Percentiles rank a stretch among this genome's conserved stretches.
phyloP scores from a whole-genome alignment of 1,140 invertebrate species.

The Gryllus bimaculatus region DNA sequence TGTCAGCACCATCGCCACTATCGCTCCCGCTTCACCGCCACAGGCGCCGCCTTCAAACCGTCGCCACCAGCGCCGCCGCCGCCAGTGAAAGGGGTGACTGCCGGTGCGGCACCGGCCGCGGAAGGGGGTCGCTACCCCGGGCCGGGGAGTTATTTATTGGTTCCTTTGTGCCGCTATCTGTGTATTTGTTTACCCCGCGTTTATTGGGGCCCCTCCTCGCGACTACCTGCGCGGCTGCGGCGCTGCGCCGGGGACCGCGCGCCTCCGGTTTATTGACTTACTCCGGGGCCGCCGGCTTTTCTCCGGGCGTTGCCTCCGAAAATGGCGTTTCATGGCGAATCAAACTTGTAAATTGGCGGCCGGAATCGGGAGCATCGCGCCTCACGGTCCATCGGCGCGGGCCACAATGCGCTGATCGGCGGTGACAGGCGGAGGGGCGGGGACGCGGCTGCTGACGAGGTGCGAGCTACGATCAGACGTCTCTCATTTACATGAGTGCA shows the following conservation, averaged over 20 bases:
- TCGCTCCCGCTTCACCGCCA: no score
- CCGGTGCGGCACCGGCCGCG: no score
- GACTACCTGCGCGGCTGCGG: neutral
- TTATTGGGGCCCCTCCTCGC: neutral
- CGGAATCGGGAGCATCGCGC: neutral
- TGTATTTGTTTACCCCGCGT: slow-evolving; percentile 3
- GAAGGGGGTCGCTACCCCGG: neutral
- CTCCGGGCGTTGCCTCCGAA: neutral
- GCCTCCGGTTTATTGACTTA: neutral
- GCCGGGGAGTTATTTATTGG: neutral
- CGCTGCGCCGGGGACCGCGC: no score
- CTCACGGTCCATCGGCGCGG: neutral
- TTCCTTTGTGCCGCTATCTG: neutral
- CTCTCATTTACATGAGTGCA: no score
- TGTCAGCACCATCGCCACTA: no score
- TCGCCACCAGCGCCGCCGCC: no score
- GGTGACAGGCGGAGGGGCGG: no score
- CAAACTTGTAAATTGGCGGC: neutral
- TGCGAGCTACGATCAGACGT: no score
- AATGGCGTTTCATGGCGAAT: neutral
- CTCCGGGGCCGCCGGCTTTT: neutral
- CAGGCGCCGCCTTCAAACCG: no score
- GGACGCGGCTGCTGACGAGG: no score
- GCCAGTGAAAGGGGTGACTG: no score
- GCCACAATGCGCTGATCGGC: neutral